Evolutionary conservation across 2,797 vertebrate species (phyloP).

Genomic region (Hyperoplus lanceolatus): DNA sequence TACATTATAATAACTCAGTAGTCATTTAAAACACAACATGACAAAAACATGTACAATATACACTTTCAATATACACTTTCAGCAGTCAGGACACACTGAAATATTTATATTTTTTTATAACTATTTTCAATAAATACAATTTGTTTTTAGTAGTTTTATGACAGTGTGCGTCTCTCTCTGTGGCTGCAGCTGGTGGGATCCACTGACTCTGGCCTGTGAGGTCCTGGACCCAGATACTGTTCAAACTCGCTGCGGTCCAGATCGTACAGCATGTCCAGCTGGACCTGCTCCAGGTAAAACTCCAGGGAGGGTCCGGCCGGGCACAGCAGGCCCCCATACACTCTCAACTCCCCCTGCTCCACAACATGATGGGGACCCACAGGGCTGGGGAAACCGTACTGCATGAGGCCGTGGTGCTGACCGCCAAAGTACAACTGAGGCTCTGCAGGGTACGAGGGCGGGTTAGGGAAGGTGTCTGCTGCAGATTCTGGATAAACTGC

Average conservation of each 20-base stretch:
- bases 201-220: slow-evolving; percentile 76
- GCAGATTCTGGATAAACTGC: slow-evolving; percentile 20
- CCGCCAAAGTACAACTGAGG: slow-evolving; percentile 79
- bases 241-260: slow-evolving; percentile 96
- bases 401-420: slow-evolving; percentile 80
- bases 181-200: slow-evolving; percentile 62
- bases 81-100: background rate
- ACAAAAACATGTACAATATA: slow-evolving; percentile 12
- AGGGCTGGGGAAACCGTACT: slow-evolving; percentile 68
- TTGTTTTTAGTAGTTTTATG: slow-evolving; percentile 6
- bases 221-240: slow-evolving; percentile 91
- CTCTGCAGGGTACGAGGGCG: slow-evolving; percentile 76
- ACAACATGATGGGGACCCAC: slow-evolving; percentile 28
- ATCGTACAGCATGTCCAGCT: slow-evolving; percentile 91
- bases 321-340: slow-evolving; percentile 74
- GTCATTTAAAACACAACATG: slow-evolving; percentile 26
- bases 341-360: slow-evolving; percentile 65
- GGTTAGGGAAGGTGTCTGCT: slow-evolving; percentile 48
- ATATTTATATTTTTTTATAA: background rate
- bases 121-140: slow-evolving; percentile 66
- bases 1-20: slow-evolving; percentile 32
- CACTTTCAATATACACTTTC: slow-evolving; percentile 17
- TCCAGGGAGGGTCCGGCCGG: slow-evolving; percentile 78
- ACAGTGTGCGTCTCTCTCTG: slow-evolving; percentile 59
- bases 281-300: slow-evolving; percentile 85